Conservation (phyloP, 2,888 invertebrate species). For the Thymelicus sylvestris region DNA sequence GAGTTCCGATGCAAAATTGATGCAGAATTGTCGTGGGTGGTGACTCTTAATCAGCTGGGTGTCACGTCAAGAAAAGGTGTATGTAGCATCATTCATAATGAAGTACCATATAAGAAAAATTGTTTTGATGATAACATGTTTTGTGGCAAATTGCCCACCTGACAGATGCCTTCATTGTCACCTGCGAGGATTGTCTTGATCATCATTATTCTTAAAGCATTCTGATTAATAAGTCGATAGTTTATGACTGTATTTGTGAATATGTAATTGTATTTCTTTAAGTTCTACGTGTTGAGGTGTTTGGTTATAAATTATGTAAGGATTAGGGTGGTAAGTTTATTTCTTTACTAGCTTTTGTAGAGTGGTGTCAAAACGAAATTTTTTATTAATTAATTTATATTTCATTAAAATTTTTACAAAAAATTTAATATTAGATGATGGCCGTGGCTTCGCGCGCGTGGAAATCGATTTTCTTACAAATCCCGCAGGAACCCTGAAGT, state of each 20-base stretch:
- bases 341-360: too few relatives aligned
- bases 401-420: too few relatives aligned
- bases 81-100: slow-evolving; percentile 21
- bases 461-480: too few relatives aligned
- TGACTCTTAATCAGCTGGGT: slow-evolving; percentile 27
- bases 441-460: too few relatives aligned
- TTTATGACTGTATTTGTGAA: slow-evolving; percentile 23
- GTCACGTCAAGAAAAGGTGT: slow-evolving; percentile 34
- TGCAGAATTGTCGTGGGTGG: slow-evolving; percentile 28
- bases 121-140: slow-evolving; percentile 42
- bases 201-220: slow-evolving; percentile 12
- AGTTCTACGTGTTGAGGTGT: too few relatives aligned
- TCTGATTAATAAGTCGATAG: slow-evolving; percentile 8
- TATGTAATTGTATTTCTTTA: not conserved
- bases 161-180: slow-evolving; percentile 49
- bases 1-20: slow-evolving; percentile 30
- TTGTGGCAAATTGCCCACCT: slow-evolving; percentile 47
- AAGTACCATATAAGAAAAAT: slow-evolving; percentile 32
- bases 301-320: too few relatives aligned
- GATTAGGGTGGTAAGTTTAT: too few relatives aligned
- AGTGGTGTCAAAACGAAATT: too few relatives aligned
- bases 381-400: too few relatives aligned
- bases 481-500: too few relatives aligned
- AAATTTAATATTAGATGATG: too few relatives aligned
- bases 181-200: slow-evolving; percentile 33